Evolutionary conservation across 2,113 vertebrate genomes (phyloP).

Genomic region (Galbula dea): DNA sequence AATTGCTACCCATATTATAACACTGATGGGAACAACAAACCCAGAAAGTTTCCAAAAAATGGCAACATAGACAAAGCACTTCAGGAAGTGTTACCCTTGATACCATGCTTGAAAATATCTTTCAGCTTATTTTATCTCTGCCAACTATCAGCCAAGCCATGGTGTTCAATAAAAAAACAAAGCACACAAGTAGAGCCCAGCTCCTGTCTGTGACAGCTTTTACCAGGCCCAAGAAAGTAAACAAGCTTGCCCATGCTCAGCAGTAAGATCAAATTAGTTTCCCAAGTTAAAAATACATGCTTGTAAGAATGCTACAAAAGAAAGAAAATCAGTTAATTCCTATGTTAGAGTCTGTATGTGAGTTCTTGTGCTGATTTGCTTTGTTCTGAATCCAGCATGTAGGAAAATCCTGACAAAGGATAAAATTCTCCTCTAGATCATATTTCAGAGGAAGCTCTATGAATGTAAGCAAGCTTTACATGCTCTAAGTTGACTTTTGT

Average conservation of each 20-base stretch:
- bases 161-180: background rate
- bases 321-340: background rate
- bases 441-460: background rate
- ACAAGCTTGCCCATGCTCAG: background rate
- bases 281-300: background rate
- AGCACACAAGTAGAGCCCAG: background rate
- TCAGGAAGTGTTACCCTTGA: constrained; percentile 9
- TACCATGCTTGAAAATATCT: background rate
- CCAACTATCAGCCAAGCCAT: background rate
- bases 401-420: background rate
- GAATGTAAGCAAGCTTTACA: background rate
- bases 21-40: constrained; percentile 6
- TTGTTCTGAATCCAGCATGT: background rate
- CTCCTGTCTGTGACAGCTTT: background rate
- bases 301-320: background rate
- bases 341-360: background rate
- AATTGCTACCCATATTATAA: background rate
- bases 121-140: constrained; percentile 8
- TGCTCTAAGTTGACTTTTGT: background rate
- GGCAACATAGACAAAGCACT: background rate
- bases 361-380: background rate
- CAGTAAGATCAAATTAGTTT: background rate
- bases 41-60: background rate
- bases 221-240: background rate
- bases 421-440: background rate